Base-by-base conservation (phyloP, 2,888 invertebrate genomes). In the Hyposoter dolosus region DNA sequence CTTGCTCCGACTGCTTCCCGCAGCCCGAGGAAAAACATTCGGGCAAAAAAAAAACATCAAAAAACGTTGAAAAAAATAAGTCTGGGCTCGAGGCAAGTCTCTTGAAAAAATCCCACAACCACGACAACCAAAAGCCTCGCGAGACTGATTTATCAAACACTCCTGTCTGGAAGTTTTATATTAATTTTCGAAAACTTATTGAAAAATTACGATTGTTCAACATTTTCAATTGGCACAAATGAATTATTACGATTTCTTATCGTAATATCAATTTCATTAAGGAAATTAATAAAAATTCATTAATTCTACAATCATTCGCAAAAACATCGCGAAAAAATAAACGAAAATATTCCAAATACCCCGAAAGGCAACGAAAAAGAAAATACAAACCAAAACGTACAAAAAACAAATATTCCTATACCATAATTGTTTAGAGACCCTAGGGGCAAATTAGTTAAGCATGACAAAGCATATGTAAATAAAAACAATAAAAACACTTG, bases 1-100 rank as follows among this genome's bases (percentile, higher is more conserved):
- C 60, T 45, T 65, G 40, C 66, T 63, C 43, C 45, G 35, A 19
- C 68, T 72, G 84, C 40, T 66, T 76, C 63, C 60, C 63, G 74
- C 82, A 82, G 60, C 32, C 50, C 66, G 66, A 66, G 47, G 47
- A 72, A 77, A 60, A 74, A 63, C 12, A 35, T 35, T 53, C 9
- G n/a, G n/a, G 28, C 28, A 50, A 65, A 40, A 50, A 78, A 81
- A 74, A 50, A 40, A 50, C 0, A 50, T 3, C n/a, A 1, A 50
- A 17, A n/a, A 50, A 15, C 28, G 23, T 32, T 19, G 19, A 6
- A 40, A 40, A 74, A 74, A 56, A 40, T 19, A 17, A 1, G n/a
- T 5, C 7, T 23, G 47, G 40, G 60, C 19, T 28, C 7, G 19
- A 45, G 63, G 35, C 69, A 47, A 47, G 28, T 28, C 23, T 82